Evolutionary conservation across 35 echinoderm and acorn worm genomes (phyloP), one percentile per base, ranked within the genome.

Genomic region (Chiridota heheva): DNA sequence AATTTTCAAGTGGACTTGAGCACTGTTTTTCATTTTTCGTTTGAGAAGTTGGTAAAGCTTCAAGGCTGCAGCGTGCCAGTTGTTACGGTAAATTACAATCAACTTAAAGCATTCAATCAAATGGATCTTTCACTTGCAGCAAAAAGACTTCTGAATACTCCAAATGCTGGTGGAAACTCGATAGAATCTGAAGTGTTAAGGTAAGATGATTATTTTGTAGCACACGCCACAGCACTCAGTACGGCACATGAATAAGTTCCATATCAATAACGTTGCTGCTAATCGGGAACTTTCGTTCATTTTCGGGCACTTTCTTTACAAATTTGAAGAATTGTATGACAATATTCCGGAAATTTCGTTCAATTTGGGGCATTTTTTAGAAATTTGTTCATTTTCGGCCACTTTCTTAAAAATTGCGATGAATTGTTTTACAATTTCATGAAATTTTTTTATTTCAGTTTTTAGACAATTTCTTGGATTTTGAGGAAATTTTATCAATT

Each of bases 171-270:
- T 8, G 94, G 94, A 15, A 86, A 90, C 53, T 97, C 94, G 4
- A 84, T 97, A 46, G 94, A 97, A 43, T 97, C 94, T 6, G 94
- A 97, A 74, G 94, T 97, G 6, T 40, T 97, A n/a, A 97, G 94
- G 94, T 97, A 91, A 85, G 66, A 38, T 27, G 5, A 33, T 33
- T 37, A 40, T 40, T 42, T 41, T 6, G 39, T 42, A 41, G 5
- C 34, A 10, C 15, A 6, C 12, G 39, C 13, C 13, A 8, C 25
- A 41, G 30, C 18, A 12, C 37, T 16, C 29, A 18, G 10, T 16
- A 7, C 44, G 36, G 37, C 25, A 25, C 3, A 75, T 15, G 24
- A 58, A 48, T 58, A 75, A 58, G 13, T 48, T 12, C 15, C 4
- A 75, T 12, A 75, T 72, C 32, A 72, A 72, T 43, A 72, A 15